Evolutionary conservation across 1,140 invertebrate genomes (phyloP).

Genomic region (Papilio polyxenes): DNA sequence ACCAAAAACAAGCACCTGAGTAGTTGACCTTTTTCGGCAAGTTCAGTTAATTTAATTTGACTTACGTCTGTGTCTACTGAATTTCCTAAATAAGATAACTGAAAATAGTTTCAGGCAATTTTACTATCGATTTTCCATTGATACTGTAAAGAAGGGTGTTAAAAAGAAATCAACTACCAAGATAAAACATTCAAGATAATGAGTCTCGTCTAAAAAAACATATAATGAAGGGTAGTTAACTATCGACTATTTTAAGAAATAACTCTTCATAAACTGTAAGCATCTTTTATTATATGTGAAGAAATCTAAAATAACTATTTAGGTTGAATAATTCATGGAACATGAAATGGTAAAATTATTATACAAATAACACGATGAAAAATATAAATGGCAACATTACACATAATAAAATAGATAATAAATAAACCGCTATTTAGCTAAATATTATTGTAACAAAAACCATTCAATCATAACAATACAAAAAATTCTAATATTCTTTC

Average conservation of each 20-base stretch:
- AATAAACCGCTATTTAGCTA: background rate
- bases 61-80: background rate
- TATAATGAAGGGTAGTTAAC: too few relatives aligned
- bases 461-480: background rate
- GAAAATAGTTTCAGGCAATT: background rate
- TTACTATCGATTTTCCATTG: background rate
- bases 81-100: background rate
- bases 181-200: too few relatives aligned
- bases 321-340: too few relatives aligned
- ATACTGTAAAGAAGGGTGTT: background rate
- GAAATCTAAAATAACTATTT: too few relatives aligned
- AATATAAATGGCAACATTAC: too few relatives aligned
- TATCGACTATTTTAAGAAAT: too few relatives aligned
- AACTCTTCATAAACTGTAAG: too few relatives aligned
- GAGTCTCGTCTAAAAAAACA: too few relatives aligned
- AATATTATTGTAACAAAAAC: background rate
- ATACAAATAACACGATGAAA: too few relatives aligned
- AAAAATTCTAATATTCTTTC: background rate
- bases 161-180: too few relatives aligned
- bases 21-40: background rate
- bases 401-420: background rate
- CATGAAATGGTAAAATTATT: too few relatives aligned
- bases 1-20: constrained; percentile 16
- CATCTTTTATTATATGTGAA: too few relatives aligned
- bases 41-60: background rate